Base-by-base conservation (phyloP, 2,797 vertebrate genomes). In the Poeciliopsis paucimaculata region DNA sequence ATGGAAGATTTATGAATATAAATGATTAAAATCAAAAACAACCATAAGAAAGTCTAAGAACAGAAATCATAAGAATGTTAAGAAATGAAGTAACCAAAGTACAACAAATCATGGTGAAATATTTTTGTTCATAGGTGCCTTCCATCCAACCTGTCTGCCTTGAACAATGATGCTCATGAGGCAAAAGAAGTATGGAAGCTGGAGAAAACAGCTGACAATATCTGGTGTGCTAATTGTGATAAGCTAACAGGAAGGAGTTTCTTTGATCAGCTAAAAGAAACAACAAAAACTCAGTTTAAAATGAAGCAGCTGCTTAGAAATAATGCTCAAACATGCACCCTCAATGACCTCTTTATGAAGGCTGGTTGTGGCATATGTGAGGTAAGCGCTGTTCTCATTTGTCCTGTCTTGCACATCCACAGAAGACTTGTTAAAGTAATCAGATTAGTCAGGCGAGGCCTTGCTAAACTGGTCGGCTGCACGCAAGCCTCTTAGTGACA, bases 371-470 rank as follows among this genome's bases (percentile, higher is more conserved):
- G 20, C 1, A 88, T 73, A 72, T 79, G 78, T 73, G 70, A 85
- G 18, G 51, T 51, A 78, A 47, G 53, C 78, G 86, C 79, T 85
- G 75, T 83, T 89, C 84, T 83, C 46, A 80, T 87, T 80, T 86
- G 53, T 77, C 81, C 87, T 88, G 83, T 80, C 87, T 87, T 84
- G 75, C 75, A 79, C 87, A 91, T 85, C 82, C 85, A 89, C 90
- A 80, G 90, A 88, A 79, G 89, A 90, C 91, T 90, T 84, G 89
- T 87, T 91, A 89, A 89, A 88, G 90, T 96, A 95, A 96, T 96
- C 92, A 94, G 95, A 95, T 96, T 96, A 96, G 91, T 91, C 87
- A 91, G 92, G 93, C 86, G 93, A 94, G 92, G 92, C 87, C 85
- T 89, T 82, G 91, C 94, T 95, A 91, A 95, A 95, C 92, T 93